Percentiles rank a stretch among this genome's conserved stretches.
These are phyloP conservation scores for Drosophila athabasca DNA, from an alignment of 1,140 invertebrate species.

Conservation along the genomic window DNA sequence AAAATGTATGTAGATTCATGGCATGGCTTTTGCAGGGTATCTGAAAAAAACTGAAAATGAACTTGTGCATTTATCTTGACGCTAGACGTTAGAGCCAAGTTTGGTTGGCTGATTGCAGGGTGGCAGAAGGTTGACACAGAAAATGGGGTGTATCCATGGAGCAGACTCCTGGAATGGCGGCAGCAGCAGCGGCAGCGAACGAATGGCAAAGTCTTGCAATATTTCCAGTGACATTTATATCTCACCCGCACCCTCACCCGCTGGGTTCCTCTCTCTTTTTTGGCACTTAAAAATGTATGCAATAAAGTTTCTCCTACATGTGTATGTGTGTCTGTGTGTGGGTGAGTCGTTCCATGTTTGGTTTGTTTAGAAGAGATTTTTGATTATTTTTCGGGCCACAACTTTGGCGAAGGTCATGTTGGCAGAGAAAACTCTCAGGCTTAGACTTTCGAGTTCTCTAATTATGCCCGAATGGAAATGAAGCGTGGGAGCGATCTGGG, in stretches of 20 bases:
- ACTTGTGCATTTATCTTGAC: conserved; percentile 80
- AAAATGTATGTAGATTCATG: not conserved
- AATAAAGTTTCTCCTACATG: conserved; percentile 62
- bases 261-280: not conserved
- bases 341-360: conserved; percentile 10
- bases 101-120: conserved; percentile 66
- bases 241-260: conserved; percentile 9
- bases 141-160: not conserved
- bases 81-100: conserved; percentile 53
- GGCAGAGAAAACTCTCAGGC: conserved; percentile 13
- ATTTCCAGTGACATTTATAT: conserved; percentile 80
- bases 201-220: conserved; percentile 63
- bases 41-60: conserved; percentile 64
- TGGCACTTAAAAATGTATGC: conserved; percentile 79
- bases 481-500: not conserved
- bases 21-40: conserved; percentile 29
- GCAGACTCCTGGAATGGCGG: conserved; percentile 1
- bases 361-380: conserved; percentile 41
- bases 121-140: not conserved
- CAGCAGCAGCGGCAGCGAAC: conserved; percentile 6
- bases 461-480: conserved; percentile 19
- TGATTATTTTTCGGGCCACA: conserved; percentile 44
- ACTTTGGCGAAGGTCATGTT: conserved; percentile 61
- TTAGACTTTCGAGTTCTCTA: conserved; percentile 35
- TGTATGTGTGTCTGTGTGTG: not conserved